These are phyloP conservation scores for Lithobates sylvaticus DNA, from an alignment of 2,797 vertebrate species.

Conservation along the genomic window DNA sequence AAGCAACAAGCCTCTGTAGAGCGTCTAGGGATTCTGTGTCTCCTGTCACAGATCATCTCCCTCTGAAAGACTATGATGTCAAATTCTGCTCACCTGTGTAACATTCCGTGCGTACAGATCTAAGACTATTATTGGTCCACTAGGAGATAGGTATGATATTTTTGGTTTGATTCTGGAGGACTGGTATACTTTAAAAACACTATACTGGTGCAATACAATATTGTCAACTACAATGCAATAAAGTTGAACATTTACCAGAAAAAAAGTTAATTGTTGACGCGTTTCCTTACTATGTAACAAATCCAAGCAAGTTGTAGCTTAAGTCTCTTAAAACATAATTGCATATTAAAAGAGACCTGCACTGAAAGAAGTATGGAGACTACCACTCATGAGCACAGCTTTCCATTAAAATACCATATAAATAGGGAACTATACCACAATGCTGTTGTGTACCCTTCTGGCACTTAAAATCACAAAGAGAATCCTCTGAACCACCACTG, in stretches of 20 bases:
- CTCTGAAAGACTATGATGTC: background rate
- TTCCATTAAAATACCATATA: background rate
- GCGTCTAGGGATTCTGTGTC: background rate
- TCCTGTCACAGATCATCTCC: background rate
- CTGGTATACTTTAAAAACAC: too few relatives aligned
- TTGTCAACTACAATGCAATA: background rate
- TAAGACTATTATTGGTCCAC: background rate
- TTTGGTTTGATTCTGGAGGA: background rate
- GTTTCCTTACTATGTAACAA: too few relatives aligned
- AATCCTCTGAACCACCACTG: too few relatives aligned
- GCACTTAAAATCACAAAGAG: too few relatives aligned
- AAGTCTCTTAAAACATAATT: too few relatives aligned
- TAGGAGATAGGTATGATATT: background rate
- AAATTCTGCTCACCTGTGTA: background rate
- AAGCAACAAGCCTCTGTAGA: background rate
- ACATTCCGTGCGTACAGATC: background rate
- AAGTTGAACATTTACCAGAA: too few relatives aligned
- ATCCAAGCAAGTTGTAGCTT: too few relatives aligned
- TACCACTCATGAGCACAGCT: background rate
- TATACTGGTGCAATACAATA: background rate
- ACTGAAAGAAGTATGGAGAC: background rate
- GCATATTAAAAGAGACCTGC: too few relatives aligned
- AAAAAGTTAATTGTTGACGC: too few relatives aligned
- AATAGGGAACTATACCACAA: background rate
- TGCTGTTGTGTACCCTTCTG: background rate